Conservation (phyloP, 2,113 vertebrate species). For the Micromys minutus region DNA sequence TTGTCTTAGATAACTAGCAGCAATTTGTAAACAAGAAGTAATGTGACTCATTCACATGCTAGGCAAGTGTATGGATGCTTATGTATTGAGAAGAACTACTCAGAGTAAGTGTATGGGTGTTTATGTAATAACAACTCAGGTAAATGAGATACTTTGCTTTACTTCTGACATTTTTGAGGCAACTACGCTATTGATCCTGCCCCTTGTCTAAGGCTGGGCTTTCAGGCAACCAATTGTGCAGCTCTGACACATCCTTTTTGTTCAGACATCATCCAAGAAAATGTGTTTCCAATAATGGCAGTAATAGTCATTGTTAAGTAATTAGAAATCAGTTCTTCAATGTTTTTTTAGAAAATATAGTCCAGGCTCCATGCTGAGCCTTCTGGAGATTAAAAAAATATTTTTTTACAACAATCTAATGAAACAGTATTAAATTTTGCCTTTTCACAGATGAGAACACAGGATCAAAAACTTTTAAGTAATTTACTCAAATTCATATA, state of each 20-base stretch:
- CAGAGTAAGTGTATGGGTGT: too few species aligned
- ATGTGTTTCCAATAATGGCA: background rate
- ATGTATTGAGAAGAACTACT: too few species aligned
- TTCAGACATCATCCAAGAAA: background rate
- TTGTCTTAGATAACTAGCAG: background rate
- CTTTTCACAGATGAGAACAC: background rate
- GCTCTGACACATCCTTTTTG: background rate
- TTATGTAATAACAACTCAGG: background rate
- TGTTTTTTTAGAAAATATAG: background rate
- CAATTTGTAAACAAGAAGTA: background rate
- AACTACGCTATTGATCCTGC: background rate
- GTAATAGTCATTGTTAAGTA: background rate
- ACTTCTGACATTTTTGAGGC: background rate
- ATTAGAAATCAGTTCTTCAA: background rate
- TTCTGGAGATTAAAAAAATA: background rate
- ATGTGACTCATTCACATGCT: background rate
- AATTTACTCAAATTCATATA: background rate
- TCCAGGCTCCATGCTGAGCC: background rate
- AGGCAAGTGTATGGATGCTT: background rate
- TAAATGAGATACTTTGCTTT: background rate
- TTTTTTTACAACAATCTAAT: background rate
- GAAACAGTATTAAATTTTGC: background rate
- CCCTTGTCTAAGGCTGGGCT: background rate
- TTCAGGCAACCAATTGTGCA: background rate
- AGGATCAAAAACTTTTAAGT: background rate